Base-by-base conservation (phyloP, 2,797 vertebrate genomes). In the Leontopithecus rosalia region DNA sequence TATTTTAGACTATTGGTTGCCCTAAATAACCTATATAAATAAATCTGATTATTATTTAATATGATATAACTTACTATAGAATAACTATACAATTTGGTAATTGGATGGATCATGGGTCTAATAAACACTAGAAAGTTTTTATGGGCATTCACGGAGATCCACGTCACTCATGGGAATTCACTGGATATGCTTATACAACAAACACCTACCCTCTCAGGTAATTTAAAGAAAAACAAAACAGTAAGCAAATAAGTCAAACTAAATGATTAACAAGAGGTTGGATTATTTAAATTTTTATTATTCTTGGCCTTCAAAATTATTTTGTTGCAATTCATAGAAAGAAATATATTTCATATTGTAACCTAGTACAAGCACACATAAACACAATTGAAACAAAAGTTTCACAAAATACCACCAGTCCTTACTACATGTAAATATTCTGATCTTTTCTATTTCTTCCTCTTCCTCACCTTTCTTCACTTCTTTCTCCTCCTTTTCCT, bases 261-360 rank as follows among this genome's bases (percentile, higher is more conserved):
- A 89, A 83, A 86, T 75, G 24, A 55, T 79, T 94, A 64, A 88
- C 11, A 4, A 75, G 82, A 39, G 6, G 6, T 81, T 84, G 15
- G 6, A 19, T 90, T 72, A 76, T 86, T 93, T 90, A 50, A 48
- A 90, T 88, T 94, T 88, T 79, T 20, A 30, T 30, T 67, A 83
- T 41, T 58, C 9, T 82, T 94, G n/a, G 33, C 52, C 89, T 96
- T 82, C 48, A 84, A 82, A 85, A n/a, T 22, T 48, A 10, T 79
- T 95, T 91, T 82, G 82, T 93, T 96, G 33, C 15, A 92, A 92
- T 13, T 80, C 48, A 89, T 3, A 75, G 36, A 41, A 94, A 88
- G n/a, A 96, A 91, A 80, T 46, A n/a, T 11, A 75, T 91, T 94
- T 90, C 90, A 46, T 70, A 41, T 4, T 33, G 20, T 33, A 75